Percentiles rank a stretch among this genome's conserved stretches.
Evolutionary conservation across 2,797 vertebrate species (phyloP).

Genomic region (Premnoplex brunnescens): DNA sequence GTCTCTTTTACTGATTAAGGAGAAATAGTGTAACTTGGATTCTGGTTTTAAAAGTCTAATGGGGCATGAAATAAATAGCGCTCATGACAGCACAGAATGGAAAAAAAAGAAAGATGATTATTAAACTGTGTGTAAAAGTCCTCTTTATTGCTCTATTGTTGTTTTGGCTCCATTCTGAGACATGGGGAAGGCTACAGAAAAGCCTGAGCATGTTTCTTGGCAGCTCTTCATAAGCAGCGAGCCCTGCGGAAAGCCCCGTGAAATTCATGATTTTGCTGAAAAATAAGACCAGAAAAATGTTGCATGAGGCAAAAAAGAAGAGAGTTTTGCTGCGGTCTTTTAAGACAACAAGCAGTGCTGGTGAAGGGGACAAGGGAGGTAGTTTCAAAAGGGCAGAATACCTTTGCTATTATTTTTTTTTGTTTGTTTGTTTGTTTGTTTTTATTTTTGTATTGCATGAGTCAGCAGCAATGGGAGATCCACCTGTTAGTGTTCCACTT

Average conservation of each 20-base stretch:
- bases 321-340: background rate
- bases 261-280: slow-evolving; percentile 13
- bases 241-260: slow-evolving; percentile 32
- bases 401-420: background rate
- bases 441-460: background rate
- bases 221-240: slow-evolving; percentile 30
- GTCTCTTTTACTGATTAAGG: background rate
- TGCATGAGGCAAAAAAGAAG: background rate
- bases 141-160: slow-evolving; percentile 49
- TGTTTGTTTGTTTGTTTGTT: background rate
- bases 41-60: slow-evolving; percentile 28
- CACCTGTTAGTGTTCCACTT: background rate
- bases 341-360: background rate
- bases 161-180: slow-evolving; percentile 33
- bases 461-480: background rate
- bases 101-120: slow-evolving; percentile 34
- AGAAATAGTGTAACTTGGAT: slow-evolving; percentile 16
- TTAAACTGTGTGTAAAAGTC: slow-evolving; percentile 43
- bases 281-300: background rate
- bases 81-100: background rate
- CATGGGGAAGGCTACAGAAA: background rate
- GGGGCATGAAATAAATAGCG: slow-evolving; percentile 50
- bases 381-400: background rate
- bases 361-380: background rate
- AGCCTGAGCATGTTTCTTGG: slow-evolving; percentile 14